These are phyloP conservation scores for Megaceryle torquata DNA, from an alignment of 2,113 vertebrate genomes.

Conservation along the genomic window DNA sequence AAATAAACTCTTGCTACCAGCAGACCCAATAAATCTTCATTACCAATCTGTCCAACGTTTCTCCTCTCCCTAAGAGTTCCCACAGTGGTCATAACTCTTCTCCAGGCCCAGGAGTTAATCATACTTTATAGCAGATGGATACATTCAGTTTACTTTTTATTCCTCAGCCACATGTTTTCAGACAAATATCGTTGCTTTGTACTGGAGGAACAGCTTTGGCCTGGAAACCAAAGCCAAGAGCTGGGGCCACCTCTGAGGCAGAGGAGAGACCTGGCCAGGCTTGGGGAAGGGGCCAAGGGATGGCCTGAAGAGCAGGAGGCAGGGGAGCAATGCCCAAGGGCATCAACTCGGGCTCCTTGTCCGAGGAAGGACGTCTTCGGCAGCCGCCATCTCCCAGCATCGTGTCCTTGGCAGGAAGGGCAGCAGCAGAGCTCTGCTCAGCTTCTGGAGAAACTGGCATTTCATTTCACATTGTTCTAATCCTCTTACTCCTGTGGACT, in stretches of 20 bases:
- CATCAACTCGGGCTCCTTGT: rapidly evolving
- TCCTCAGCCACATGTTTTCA: neutral
- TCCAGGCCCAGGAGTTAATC: neutral
- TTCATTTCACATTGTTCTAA: slow-evolving; percentile 11
- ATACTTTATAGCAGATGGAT: neutral
- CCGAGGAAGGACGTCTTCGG: neutral
- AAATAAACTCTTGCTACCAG: neutral
- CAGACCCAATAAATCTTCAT: slow-evolving; percentile 35
- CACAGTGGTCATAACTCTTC: neutral
- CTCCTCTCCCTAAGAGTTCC: neutral
- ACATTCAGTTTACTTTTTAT: neutral
- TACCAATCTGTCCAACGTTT: neutral
- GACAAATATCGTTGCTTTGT: neutral
- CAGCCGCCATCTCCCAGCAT: neutral
- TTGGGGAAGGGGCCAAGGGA: neutral
- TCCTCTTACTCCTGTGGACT: slow-evolving; percentile 46
- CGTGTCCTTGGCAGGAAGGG: neutral
- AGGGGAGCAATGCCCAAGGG: neutral
- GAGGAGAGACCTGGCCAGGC: neutral
- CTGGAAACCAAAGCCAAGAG: neutral
- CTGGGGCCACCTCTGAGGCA: neutral
- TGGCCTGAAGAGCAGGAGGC: neutral
- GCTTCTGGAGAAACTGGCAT: neutral
- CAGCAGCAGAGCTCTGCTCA: neutral
- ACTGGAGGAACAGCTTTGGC: neutral